Conservation (phyloP, 2,113 vertebrate species). For the Lontra canadensis region DNA sequence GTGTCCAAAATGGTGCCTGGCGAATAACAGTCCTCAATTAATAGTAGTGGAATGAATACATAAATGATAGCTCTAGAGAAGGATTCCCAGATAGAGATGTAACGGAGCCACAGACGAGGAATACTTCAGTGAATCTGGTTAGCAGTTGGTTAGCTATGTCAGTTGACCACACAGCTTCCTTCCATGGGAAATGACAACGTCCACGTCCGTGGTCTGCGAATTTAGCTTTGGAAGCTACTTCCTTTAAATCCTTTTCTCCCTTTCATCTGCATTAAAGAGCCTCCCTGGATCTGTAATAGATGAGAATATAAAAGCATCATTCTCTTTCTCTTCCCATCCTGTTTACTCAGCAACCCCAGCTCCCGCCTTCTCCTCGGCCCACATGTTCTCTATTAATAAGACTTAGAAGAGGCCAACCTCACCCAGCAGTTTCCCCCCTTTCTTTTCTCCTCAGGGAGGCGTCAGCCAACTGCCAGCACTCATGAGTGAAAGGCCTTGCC, state of each 20-base stretch:
- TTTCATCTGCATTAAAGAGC: conserved; percentile 61
- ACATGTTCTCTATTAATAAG: conserved; percentile 69
- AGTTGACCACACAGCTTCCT: not conserved
- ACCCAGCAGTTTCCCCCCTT: not conserved
- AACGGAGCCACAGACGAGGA: not conserved
- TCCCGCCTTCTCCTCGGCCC: conserved; percentile 45
- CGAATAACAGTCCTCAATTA: not conserved
- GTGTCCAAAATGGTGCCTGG: not conserved
- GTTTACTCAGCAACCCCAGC: conserved; percentile 63
- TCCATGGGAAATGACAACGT: not conserved
- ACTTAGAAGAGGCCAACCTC: conserved; percentile 56
- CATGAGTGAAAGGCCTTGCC: conserved; percentile 18
- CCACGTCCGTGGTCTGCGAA: not conserved
- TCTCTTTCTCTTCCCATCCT: conserved; percentile 70
- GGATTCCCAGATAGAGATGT: not conserved
- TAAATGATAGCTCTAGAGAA: not conserved
- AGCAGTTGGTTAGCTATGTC: not conserved
- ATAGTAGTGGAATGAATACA: not conserved
- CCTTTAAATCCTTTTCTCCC: conserved; percentile 40
- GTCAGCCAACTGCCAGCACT: conserved; percentile 36
- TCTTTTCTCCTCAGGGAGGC: conserved; percentile 28
- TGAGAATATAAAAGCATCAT: conserved; percentile 66
- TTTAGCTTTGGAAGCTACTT: conserved; percentile 24
- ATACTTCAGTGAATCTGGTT: not conserved
- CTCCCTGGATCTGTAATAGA: conserved; percentile 61